Evolutionary conservation across 2,888 invertebrate genomes (phyloP).

Genomic region (Scrobipalpa costella): DNA sequence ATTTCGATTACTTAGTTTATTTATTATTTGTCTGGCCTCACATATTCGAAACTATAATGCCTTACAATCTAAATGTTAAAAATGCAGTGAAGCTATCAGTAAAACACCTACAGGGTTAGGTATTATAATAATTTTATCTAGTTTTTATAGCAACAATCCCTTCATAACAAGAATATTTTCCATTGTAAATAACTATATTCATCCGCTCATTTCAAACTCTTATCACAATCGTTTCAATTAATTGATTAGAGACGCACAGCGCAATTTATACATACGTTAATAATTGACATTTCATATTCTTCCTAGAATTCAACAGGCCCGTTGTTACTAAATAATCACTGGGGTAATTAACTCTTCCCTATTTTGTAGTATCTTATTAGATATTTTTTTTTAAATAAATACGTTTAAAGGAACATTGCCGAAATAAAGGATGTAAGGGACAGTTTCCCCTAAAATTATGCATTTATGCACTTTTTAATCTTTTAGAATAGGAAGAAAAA

Average conservation of each 20-base stretch:
- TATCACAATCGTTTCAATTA: slow-evolving; percentile 19
- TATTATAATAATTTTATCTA: not conserved
- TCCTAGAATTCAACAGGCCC: not conserved
- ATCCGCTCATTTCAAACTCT: not conserved
- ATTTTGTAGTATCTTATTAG: too few species aligned
- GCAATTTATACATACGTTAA: not conserved
- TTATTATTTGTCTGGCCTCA: not conserved
- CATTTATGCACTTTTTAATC: too few species aligned
- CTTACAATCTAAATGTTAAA: not conserved
- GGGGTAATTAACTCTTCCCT: too few species aligned
- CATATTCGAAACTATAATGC: not conserved
- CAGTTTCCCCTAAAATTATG: too few species aligned
- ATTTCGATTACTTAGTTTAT: too few species aligned
- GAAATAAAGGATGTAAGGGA: too few species aligned
- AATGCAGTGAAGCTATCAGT: not conserved
- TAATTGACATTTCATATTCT: slow-evolving; percentile 17
- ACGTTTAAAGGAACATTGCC: not conserved
- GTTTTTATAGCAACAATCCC: not conserved
- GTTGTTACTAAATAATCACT: too few species aligned
- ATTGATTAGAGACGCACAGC: slow-evolving; percentile 30
- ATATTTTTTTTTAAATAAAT: too few species aligned
- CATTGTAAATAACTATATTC: slow-evolving; percentile 3
- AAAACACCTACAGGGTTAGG: too few species aligned
- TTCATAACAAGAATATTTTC: not conserved
- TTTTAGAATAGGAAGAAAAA: too few species aligned